phyloP scores from a whole-genome alignment of 2,113 vertebrate species.

The Xerus inauris region DNA sequence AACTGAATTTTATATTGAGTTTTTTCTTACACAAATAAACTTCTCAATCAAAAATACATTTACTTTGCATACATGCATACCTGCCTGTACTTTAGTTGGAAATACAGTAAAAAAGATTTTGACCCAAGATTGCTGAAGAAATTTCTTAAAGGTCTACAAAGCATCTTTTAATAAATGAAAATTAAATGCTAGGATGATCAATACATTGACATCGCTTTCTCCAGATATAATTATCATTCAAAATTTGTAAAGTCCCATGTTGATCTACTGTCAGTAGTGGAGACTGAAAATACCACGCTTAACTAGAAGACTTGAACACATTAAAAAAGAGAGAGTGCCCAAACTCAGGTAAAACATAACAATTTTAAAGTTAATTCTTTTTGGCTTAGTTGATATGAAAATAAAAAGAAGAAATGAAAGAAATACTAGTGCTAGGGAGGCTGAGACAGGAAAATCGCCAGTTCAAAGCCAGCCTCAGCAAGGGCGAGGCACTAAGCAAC shows the following conservation, averaged over 20 bases:
- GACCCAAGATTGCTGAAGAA: neutral
- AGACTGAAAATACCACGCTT: neutral
- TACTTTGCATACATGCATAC: neutral
- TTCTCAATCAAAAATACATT: neutral
- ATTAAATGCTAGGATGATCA: neutral
- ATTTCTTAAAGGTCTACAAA: neutral
- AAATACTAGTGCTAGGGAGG: neutral
- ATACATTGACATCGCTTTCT: neutral
- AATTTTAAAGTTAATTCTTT: neutral
- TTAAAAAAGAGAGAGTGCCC: neutral
- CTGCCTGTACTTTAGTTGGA: neutral
- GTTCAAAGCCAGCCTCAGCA: no score
- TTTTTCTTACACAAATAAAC: slow-evolving; percentile 2
- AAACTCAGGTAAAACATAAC: slow-evolving; percentile 11
- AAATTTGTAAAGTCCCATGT: neutral
- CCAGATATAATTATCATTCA: neutral
- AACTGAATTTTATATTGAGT: slow-evolving; percentile 27
- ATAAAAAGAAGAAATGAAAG: slow-evolving; percentile 73
- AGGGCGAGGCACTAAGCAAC: no score
- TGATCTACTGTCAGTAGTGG: neutral
- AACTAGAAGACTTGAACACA: neutral
- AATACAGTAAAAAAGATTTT: neutral
- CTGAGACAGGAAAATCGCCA: no score
- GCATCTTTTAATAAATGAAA: neutral
- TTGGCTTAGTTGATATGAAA: slow-evolving; percentile 58